A percentile compares a stretch with the other conserved stretches of the same genome.
Conservation (phyloP, 2,888 invertebrate species). For the Therioaphis trifolii region DNA sequence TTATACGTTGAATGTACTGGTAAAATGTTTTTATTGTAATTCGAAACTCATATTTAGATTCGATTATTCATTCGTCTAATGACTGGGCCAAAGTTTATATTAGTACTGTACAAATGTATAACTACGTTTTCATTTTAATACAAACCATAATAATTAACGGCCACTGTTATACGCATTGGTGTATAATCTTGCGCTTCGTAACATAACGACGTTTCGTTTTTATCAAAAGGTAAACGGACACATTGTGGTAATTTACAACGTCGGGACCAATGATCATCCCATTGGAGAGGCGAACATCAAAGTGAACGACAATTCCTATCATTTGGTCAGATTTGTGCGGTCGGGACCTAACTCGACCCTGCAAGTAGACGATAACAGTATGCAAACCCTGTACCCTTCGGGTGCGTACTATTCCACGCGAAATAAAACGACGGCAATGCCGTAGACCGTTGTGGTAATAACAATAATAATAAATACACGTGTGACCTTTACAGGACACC, state of each 20-base stretch:
- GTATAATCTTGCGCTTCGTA: too few relatives aligned
- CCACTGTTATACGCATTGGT: too few relatives aligned
- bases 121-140: too few relatives aligned
- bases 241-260: slow-evolving; percentile 92
- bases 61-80: too few relatives aligned
- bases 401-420: slow-evolving; percentile 72
- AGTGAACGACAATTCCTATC: slow-evolving; percentile 94
- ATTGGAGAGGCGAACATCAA: slow-evolving; percentile 89
- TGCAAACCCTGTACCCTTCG: slow-evolving; percentile 84
- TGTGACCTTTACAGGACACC: slow-evolving; percentile 75
- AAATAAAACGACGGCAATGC: background rate
- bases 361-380: slow-evolving; percentile 91
- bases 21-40: too few relatives aligned
- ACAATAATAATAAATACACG: too few relatives aligned
- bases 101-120: too few relatives aligned
- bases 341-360: slow-evolving; percentile 90
- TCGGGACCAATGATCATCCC: slow-evolving; percentile 91
- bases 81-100: too few relatives aligned
- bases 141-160: too few relatives aligned
- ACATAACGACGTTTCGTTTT: slow-evolving; percentile 64
- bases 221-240: slow-evolving; percentile 87
- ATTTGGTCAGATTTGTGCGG: slow-evolving; percentile 90
- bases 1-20: too few relatives aligned
- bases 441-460: too few relatives aligned
- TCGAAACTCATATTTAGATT: too few relatives aligned